Evolutionary conservation across 2,797 vertebrate genomes (phyloP), one percentile per base, ranked within the genome.

Genomic region (Ceyx erithaca): DNA sequence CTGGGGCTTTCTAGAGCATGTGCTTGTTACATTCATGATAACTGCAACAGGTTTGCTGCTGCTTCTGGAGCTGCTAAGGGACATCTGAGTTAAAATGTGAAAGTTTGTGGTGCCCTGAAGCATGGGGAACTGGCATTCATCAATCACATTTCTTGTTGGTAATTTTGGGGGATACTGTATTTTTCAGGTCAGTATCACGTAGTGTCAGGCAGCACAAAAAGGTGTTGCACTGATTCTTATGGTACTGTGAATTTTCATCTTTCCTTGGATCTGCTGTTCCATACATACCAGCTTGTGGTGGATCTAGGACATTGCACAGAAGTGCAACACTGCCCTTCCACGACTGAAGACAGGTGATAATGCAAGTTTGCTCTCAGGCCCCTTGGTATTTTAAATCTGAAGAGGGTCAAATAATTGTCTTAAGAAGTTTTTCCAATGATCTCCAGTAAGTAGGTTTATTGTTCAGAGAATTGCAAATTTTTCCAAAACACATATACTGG

Each of bases 171-270:
- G 2, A 62, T 40, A 23, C 15, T 33, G 0, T 59, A 20, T 63
- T 16, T 89, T 2, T 43, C 8, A 54, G 4, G 9, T n/a, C 28
- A 59, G 9, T 21, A 55, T 6, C 41, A 59, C 1, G 7, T 18
- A 22, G 11, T 33, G 9, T 78, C 40, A 59, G 46, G 52, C 3
- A 49, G 13, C 14, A 46, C 11, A 43, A 52, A 80, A 63, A 2
- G 3, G 0, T 0, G 0, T 26, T 59, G 35, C 9, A 20, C 8
- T 70, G 11, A 35, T 80, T 71, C 19, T 71, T 80, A 33, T 64
- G 26, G 23, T 30, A n/a, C 12, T 41, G 40, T 0, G 3, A 21
- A 31, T 58, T 72, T 90, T 63, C 7, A 1, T 8, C 3, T 66
- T 79, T 78, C 25, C 28, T 79, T 92, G 14, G 23, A 37, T 59